phyloP scores from a whole-genome alignment of 2,113 vertebrate genomes.

The Megaleporinus macrocephalus region DNA sequence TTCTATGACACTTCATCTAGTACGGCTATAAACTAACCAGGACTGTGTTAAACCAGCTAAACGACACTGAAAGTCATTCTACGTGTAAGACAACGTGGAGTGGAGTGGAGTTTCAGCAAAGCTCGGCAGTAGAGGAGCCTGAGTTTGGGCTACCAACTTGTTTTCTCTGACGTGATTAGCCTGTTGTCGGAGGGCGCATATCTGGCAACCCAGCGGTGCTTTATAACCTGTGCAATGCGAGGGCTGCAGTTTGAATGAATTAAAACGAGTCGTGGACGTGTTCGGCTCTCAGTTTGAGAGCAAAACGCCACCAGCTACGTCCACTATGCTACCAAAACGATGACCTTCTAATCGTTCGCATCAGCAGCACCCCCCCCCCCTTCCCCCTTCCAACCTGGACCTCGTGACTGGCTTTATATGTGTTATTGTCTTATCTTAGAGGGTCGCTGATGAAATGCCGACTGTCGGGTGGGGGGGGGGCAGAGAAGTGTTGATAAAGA shows the following conservation, averaged over 20 bases:
- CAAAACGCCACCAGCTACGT: neutral
- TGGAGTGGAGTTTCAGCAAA: neutral
- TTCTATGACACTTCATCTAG: neutral
- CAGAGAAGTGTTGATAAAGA: constrained; percentile 24
- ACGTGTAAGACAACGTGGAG: neutral
- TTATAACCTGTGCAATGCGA: too few species aligned
- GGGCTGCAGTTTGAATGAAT: neutral
- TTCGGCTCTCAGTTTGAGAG: neutral
- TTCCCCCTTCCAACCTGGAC: neutral
- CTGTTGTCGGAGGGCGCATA: too few species aligned
- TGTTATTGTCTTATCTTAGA: neutral
- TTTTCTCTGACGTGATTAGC: too few species aligned
- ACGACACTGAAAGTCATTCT: neutral
- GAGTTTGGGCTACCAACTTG: neutral
- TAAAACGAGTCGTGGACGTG: neutral
- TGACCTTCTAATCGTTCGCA: constrained; percentile 30
- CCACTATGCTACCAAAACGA: neutral
- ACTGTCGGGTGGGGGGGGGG: constrained; percentile 18
- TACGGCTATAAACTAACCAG: neutral
- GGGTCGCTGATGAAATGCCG: constrained; percentile 25
- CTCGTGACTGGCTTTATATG: neutral
- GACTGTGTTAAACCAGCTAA: too few species aligned
- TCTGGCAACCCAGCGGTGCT: too few species aligned
- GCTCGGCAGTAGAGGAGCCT: neutral
- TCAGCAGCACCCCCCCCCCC: neutral